Base-by-base conservation (phyloP, 2,113 vertebrate species). In the Aviceda subcristata region DNA sequence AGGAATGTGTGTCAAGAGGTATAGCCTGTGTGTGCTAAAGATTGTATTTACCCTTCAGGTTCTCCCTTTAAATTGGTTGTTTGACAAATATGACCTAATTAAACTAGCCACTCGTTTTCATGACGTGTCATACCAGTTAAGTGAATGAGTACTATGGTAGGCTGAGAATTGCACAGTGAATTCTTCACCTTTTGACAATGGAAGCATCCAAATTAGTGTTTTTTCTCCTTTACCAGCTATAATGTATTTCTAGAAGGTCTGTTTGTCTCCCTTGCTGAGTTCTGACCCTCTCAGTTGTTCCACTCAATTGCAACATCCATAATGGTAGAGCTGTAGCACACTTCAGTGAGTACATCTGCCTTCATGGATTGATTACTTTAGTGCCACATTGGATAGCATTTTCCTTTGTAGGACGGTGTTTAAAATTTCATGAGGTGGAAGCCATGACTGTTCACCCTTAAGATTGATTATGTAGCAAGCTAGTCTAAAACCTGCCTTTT, bases 81-180 rank as follows among this genome's bases (percentile, higher is more conserved):
- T 97, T 94, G 86, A 88, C 72, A 95, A 69, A 76, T 91, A 63
- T 10, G 59, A 87, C 92, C 94, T 96, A 69, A 86, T 97, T 94
- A 94, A 95, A 92, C 46, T 77, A 75, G 57, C 92, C 80, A 76
- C 45, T 92, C 1, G 0, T 69, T 95, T 93, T 95, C 81, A 39
- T 88, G 22, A 63, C 32, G 55, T 90, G 71, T 76, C 62, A 34
- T 87, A 51, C 60, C 23, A 67, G 62, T 82, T 91, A 88, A 75
- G 72, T 88, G 81, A 81, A 59, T 74, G 59, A 88, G 43, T 56
- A 23, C 66, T 69, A 3, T 68, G 30, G 38, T 30, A 79, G 68
- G 34, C 32, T 62, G 62, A 66, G 51, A 92, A 50, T 26, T 51
- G 34, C 2, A 0, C 43, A 39, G 62, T 21, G 63, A 59, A 63